Percentiles rank a stretch among this genome's conserved stretches.
phyloP scores from a whole-genome alignment of 1,140 invertebrate genomes.

The Platorchestia sp. region DNA sequence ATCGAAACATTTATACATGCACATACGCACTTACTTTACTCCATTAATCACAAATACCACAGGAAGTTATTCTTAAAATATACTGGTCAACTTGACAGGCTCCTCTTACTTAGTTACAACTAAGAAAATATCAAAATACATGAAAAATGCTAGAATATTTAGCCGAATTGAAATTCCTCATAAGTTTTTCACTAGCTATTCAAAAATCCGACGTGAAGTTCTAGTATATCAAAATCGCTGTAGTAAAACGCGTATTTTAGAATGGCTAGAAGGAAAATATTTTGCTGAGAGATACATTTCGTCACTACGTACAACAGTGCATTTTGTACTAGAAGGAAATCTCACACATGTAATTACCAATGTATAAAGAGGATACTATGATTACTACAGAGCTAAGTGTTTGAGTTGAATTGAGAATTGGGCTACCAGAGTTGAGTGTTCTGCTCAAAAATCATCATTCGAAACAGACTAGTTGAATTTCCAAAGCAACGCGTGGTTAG shows the following conservation, averaged over 20 bases:
- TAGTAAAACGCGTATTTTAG: background rate
- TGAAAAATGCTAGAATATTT: background rate
- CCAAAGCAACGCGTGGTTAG: background rate
- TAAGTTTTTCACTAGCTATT: background rate
- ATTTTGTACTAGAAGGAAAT: background rate
- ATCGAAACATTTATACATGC: background rate
- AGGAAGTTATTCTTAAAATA: background rate
- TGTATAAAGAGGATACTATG: too few relatives aligned
- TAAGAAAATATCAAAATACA: background rate
- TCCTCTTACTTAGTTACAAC: background rate
- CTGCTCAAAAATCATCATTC: background rate
- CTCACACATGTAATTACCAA: background rate
- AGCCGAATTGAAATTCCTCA: background rate
- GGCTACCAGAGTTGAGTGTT: background rate
- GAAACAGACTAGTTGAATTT: background rate
- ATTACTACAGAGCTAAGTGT: too few relatives aligned
- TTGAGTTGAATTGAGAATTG: background rate
- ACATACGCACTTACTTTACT: background rate
- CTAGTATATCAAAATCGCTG: background rate
- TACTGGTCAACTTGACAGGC: background rate
- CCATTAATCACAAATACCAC: background rate
- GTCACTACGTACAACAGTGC: background rate
- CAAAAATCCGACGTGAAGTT: background rate
- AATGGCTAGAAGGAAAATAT: too few relatives aligned
- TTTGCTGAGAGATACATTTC: too few relatives aligned